A percentile compares a stretch with the other conserved stretches of the same genome.
Evolutionary conservation across 2,888 invertebrate species (phyloP).

Genomic region (Osmoderma eremita): DNA sequence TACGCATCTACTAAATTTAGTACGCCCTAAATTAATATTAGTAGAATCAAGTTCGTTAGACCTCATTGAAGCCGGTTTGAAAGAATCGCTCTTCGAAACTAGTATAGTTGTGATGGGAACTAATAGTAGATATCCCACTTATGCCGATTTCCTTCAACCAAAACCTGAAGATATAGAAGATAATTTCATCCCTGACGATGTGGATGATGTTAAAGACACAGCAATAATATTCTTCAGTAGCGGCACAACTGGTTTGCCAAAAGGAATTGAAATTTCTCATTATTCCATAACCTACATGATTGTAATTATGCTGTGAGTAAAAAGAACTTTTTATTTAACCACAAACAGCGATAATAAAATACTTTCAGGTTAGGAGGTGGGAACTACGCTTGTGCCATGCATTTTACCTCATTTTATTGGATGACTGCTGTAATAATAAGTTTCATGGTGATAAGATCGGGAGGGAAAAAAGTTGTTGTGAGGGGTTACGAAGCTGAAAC

Average conservation of each 20-base stretch:
- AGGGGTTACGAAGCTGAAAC: conserved; percentile 7
- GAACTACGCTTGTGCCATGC: conserved; percentile 14
- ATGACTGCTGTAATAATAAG: conserved; percentile 30
- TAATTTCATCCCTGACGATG: conserved; percentile 48
- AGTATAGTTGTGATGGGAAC: conserved; percentile 50
- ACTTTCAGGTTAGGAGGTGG: background rate
- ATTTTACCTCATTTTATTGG: conserved; percentile 37
- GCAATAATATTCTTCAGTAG: conserved; percentile 57
- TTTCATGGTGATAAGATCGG: conserved; percentile 6
- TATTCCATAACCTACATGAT: conserved; percentile 5
- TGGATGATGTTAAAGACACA: conserved; percentile 48
- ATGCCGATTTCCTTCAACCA: conserved; percentile 44
- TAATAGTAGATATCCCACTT: conserved; percentile 36
- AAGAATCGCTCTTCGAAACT: conserved; percentile 38
- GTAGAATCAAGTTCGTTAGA: conserved; percentile 44
- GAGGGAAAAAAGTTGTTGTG: conserved; percentile 18
- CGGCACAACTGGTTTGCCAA: conserved; percentile 57
- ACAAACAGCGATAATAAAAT: background rate
- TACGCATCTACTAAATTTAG: conserved; percentile 45
- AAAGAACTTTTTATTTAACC: background rate
- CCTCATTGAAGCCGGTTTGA: conserved; percentile 44
- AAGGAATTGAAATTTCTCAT: conserved; percentile 49
- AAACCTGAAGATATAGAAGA: conserved; percentile 45
- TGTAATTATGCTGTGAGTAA: conserved; percentile 9
- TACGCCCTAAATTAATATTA: conserved; percentile 50